Evolutionary conservation across 2,797 vertebrate species (phyloP), one percentile per base, ranked within the genome.

Genomic region (Hydrocynus forskahlii): DNA sequence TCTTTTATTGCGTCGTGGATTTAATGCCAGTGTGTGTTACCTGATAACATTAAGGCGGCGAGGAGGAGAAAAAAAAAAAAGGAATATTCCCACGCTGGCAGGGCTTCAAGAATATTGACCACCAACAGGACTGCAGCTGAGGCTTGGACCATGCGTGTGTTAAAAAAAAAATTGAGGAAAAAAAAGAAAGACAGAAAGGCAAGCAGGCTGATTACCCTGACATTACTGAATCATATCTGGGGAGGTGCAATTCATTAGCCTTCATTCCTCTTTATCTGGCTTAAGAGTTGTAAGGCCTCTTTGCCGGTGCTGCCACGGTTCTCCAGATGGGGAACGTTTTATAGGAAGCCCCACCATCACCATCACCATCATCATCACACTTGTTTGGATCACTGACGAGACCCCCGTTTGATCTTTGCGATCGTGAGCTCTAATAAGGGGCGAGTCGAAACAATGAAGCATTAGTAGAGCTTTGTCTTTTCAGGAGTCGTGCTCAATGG

Each of bases 21-120:
- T 94, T 94, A 94, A 95, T 91, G 91, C 92, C 92, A 92, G 94
- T 94, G 93, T 95, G 94, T 92, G 93, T 94, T 93, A 94, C 93
- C 93, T 93, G 95, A 95, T 95, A 95, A 95, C 93, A 92, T 93
- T 94, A 94, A 93, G 89, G 90, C 89, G 88, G 87, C 88, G 89
- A 87, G 45, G 60, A 77, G 85, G 66, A 19, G 35, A 19, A 16
- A 29, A 62, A 72, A 88, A 88, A 87, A 78, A 88, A 89, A 84
- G 87, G 89, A 90, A 91, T 91, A 89, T 92, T 90, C 89, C 87
- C 85, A 17, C 84, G 88, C 92, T 93, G 93, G 93, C 93, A 90
- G 71, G 76, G 91, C 92, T 91, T 94, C 93, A 94, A 91, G 89
- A 92, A 93, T 94, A 92, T 93, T 94, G 93, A 95, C 94, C 93